A percentile compares a stretch with the other conserved stretches of the same genome.
phyloP scores from a whole-genome alignment of 2,797 vertebrate species.

The Ispidina lecontei region DNA sequence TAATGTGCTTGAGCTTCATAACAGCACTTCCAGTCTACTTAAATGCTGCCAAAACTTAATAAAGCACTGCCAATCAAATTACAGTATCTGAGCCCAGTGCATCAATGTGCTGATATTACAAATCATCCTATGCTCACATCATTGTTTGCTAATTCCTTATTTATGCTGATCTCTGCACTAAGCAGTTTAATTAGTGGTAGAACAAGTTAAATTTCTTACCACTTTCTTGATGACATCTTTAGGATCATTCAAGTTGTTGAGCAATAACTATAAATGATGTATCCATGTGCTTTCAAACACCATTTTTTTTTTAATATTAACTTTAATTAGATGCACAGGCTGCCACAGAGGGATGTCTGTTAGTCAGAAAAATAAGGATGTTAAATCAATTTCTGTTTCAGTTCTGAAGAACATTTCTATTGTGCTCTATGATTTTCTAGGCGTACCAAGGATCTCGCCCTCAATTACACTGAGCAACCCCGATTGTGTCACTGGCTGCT shows the following conservation, averaged over 20 bases:
- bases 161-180: conserved; percentile 75
- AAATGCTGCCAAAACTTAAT: conserved; percentile 79
- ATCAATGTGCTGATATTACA: conserved; percentile 72
- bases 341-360: background rate
- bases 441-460: background rate
- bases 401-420: background rate
- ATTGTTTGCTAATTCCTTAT: conserved; percentile 77
- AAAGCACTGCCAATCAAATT: conserved; percentile 78
- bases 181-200: conserved; percentile 75
- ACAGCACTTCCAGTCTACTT: conserved; percentile 76
- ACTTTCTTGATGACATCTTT: conserved; percentile 30
- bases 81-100: conserved; percentile 57
- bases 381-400: background rate
- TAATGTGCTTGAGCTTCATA: conserved; percentile 75
- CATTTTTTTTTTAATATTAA: background rate
- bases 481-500: background rate
- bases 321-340: background rate
- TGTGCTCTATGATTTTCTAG: background rate
- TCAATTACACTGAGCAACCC: background rate
- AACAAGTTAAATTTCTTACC: conserved; percentile 38
- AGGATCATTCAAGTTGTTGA: conserved; percentile 44
- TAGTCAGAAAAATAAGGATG: background rate
- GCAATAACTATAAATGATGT: conserved; percentile 19
- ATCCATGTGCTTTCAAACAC: background rate
- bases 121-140: conserved; percentile 64